Evolutionary conservation across 2,797 vertebrate species (phyloP).

Genomic region (Syngnathus rostellatus): DNA sequence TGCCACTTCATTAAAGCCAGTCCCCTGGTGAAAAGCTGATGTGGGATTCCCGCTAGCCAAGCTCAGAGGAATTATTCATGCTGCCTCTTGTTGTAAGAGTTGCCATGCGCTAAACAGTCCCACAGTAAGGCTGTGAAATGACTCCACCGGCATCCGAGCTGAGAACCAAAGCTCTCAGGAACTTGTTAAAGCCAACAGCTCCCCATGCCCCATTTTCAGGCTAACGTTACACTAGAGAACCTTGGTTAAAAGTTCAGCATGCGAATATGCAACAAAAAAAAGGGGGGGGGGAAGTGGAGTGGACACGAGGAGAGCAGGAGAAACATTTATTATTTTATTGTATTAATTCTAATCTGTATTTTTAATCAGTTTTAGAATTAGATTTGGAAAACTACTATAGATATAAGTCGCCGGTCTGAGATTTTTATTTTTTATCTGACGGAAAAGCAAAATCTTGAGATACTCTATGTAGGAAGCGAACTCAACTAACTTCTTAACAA

Average conservation of each 20-base stretch:
- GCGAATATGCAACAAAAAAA: conserved; percentile 85
- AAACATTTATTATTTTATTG: background rate
- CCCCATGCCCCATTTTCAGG: conserved; percentile 49
- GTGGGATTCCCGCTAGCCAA: conserved; percentile 92
- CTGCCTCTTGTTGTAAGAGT: conserved; percentile 63
- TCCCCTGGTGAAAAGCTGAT: conserved; percentile 78
- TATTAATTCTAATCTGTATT: background rate
- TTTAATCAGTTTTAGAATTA: background rate
- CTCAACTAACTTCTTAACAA: background rate
- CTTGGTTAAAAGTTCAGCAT: conserved; percentile 93
- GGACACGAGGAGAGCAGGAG: too few relatives aligned
- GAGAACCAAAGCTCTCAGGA: conserved; percentile 85
- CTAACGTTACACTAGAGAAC: conserved; percentile 84
- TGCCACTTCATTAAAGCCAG: conserved; percentile 97
- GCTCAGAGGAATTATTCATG: conserved; percentile 91
- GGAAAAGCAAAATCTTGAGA: background rate
- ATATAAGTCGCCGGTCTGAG: background rate
- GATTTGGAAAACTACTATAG: background rate
- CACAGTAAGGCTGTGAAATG: conserved; percentile 82
- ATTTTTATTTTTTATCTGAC: background rate
- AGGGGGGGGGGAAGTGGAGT: conserved; percentile 54
- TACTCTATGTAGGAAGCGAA: background rate
- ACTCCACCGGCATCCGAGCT: conserved; percentile 75
- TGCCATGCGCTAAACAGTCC: conserved; percentile 85
- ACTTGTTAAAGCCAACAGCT: conserved; percentile 85